Evolutionary conservation across 2,888 invertebrate genomes (phyloP), one percentile per base, ranked within the genome.

Genomic region (Cremastinae sp.): DNA sequence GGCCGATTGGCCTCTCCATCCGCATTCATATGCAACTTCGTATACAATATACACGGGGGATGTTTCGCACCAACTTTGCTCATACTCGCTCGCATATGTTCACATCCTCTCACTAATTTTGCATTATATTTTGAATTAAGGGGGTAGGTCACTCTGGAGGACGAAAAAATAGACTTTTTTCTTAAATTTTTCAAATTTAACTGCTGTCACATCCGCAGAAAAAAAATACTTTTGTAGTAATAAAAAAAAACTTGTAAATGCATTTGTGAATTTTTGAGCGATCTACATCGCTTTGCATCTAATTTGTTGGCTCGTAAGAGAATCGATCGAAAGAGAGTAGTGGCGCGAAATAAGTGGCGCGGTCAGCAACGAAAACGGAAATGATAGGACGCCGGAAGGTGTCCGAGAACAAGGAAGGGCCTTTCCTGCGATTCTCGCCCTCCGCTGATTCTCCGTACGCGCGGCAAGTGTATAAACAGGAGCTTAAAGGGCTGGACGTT

Each of bases 311-410:
- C 51, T 49, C 54, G 47, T n/a, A 43, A 56, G 53, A 54, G 65
- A 78, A 79, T 79, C 75, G 75, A 77, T 77, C n/a, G 71, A 41
- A 66, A 66, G 66, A 77, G 69, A 64, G n/a, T n/a, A n/a, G n/a
- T n/a, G n/a, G n/a, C 69, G 64, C 64, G 81, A 78, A 84, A 83
- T 85, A 85, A 83, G 81, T 80, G 80, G 79, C 75, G 79, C 80
- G 80, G 78, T 80, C 80, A 80, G 78, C 81, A 84, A 83, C 81
- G 81, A 85, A 86, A 88, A 85, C 88, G 88, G 87, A 88, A 88
- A 88, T 87, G 87, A 86, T 85, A 84, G 83, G 82, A 81, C 82
- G 85, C 86, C 86, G 88, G 88, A 88, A 89, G 88, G 85, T 88
- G 88, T 87, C 87, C 85, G 83, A 82, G 83, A 85, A 86, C 85